Conservation (phyloP, 2,113 vertebrate species). For the Vicugna pacos region DNA sequence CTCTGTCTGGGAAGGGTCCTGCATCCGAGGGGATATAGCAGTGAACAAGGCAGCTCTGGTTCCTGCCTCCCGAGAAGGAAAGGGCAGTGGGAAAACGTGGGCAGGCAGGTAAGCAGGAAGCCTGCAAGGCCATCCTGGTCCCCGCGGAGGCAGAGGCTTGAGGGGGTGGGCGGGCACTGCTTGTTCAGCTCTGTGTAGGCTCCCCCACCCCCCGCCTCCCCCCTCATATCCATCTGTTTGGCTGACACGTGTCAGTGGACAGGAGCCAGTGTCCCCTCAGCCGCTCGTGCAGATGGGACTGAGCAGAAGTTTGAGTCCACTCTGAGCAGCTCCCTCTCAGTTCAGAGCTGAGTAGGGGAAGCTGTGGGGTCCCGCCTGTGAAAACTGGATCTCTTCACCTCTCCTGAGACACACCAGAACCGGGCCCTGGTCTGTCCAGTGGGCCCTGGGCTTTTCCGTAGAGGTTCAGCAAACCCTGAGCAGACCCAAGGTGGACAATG, state of each 20-base stretch:
- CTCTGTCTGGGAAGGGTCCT: too few species aligned
- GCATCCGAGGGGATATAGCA: not conserved
- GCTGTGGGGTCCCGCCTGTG: not conserved
- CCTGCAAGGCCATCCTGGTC: not conserved
- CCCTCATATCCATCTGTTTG: rapidly evolving
- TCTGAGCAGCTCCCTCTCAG: not conserved
- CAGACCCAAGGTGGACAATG: not conserved
- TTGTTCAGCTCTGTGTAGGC: not conserved
- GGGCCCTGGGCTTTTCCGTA: not conserved
- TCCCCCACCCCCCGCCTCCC: rapidly evolving
- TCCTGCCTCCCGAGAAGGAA: not conserved
- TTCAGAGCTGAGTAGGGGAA: not conserved
- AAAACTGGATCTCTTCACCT: not conserved
- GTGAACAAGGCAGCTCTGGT: not conserved
- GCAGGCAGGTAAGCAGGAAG: not conserved
- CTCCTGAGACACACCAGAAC: not conserved
- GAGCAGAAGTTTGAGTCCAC: not conserved
- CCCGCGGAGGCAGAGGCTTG: not conserved
- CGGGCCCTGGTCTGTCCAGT: not conserved
- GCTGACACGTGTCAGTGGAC: rapidly evolving
- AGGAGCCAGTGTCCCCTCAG: not conserved
- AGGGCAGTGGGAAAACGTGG: not conserved
- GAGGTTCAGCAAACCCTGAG: not conserved
- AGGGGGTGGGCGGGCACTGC: not conserved
- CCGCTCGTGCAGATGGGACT: not conserved